Evolutionary conservation across 2,113 vertebrate species (phyloP), one percentile per base, ranked within the genome.

Genomic region (Dromaius novaehollandiae): DNA sequence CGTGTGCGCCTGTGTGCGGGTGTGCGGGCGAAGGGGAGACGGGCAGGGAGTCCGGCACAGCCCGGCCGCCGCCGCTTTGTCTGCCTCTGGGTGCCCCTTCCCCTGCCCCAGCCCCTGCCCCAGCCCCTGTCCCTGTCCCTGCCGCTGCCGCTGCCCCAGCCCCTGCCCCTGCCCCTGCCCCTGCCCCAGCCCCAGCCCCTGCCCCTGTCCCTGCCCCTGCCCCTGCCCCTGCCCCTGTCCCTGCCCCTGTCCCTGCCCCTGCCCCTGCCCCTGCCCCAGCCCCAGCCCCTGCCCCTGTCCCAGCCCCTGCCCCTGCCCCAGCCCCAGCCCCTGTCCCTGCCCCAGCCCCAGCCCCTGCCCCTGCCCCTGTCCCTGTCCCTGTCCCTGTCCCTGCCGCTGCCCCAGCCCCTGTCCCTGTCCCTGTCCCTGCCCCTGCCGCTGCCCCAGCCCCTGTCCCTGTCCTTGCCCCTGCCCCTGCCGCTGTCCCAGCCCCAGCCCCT

Each of bases 61-160:
- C 91, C 85, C 70, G 61, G 65, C 44, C 25, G 92, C 60, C 74
- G 80, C 69, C 93, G 82, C 97, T 98, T 98, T 98, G 98, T 98
- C 95, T 98, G 85, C 40, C 42, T 82, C 79, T 36, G 11, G 38
- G 38, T 22, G 32, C n/a, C n/a, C n/a, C n/a, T n/a, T n/a, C n/a
- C n/a, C n/a, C n/a, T n/a, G n/a, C n/a, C n/a, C n/a, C n/a, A n/a
- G n/a, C n/a, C n/a, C n/a, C n/a, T n/a, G n/a, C n/a, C n/a, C n/a
- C n/a, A n/a, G n/a, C n/a, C n/a, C n/a, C n/a, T n/a, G n/a, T n/a
- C n/a, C n/a, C n/a, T n/a, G n/a, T n/a, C n/a, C n/a, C n/a, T n/a
- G n/a, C n/a, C n/a, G n/a, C n/a, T n/a, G n/a, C n/a, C n/a, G n/a
- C n/a, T n/a, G n/a, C n/a, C n/a, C n/a, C n/a, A n/a, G n/a, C n/a